Evolutionary conservation across 1,140 invertebrate genomes (phyloP).

Genomic region (Macrocentrus cingulum): DNA sequence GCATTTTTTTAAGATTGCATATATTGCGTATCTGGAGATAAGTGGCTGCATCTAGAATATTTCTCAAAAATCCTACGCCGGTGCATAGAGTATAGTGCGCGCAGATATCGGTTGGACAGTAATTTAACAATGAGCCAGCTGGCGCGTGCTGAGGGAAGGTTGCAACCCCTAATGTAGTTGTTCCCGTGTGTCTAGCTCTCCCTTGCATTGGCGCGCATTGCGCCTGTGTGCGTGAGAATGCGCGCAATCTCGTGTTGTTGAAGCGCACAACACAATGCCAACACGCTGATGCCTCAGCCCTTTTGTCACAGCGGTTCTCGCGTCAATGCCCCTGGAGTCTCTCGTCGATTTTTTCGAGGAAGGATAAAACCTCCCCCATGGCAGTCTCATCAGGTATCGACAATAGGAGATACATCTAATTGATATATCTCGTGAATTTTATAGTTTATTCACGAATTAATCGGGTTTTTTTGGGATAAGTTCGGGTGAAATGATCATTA

Average conservation of each 20-base stretch:
- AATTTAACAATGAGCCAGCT: constrained; percentile 62
- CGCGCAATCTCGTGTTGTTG: constrained; percentile 7
- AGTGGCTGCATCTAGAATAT: constrained; percentile 8
- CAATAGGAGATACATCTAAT: no score
- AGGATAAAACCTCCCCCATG: constrained; percentile 31
- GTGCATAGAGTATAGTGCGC: no score
- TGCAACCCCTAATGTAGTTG: constrained; percentile 57
- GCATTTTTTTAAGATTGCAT: no score
- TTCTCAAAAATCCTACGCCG: constrained; percentile 30
- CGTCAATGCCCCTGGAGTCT: constrained; percentile 55
- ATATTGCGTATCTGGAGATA: no score
- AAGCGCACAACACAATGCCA: constrained; percentile 7
- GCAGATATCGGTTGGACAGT: constrained; percentile 53
- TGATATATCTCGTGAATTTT: no score
- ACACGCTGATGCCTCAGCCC: constrained; percentile 52
- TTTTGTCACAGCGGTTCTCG: constrained; percentile 57
- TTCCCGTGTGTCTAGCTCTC: constrained; percentile 43
- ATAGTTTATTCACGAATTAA: no score
- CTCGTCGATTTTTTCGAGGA: constrained; percentile 40
- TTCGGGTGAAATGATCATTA: no score
- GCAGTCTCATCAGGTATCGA: no score
- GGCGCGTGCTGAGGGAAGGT: constrained; percentile 57
- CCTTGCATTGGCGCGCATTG: constrained; percentile 26
- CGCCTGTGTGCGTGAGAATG: constrained; percentile 7
- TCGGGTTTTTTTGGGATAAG: no score